phyloP scores from a whole-genome alignment of 2,797 vertebrate genomes.

The Eupleurogrammus muticus region DNA sequence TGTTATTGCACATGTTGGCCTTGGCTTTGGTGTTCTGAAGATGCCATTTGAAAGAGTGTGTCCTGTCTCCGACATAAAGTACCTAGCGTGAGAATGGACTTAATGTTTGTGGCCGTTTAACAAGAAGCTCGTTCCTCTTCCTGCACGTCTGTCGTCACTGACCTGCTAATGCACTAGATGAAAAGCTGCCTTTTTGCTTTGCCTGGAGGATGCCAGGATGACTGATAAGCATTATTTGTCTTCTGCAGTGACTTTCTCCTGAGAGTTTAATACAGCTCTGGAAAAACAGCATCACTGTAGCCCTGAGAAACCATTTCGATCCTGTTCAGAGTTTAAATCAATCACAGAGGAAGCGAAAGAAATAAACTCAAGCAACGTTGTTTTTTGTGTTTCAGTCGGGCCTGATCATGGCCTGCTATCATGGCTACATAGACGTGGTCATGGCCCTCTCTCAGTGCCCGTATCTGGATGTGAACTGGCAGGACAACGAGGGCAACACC shows the following conservation, averaged over 20 bases:
- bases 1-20: too few relatives aligned
- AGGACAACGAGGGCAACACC: constrained; percentile 97
- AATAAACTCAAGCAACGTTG: constrained; percentile 26
- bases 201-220: constrained; percentile 1
- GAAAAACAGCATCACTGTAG: neutral
- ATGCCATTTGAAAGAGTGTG: too few relatives aligned
- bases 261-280: neutral
- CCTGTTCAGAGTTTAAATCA: constrained; percentile 5
- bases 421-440: constrained; percentile 93
- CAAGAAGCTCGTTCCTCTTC: too few relatives aligned
- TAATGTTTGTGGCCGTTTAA: too few relatives aligned
- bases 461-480: constrained; percentile 95
- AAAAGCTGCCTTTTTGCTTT: constrained; percentile 1
- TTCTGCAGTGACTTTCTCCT: constrained; percentile 8
- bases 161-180: neutral
- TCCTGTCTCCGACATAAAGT: too few relatives aligned
- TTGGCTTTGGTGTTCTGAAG: too few relatives aligned
- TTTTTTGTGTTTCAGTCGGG: constrained; percentile 86
- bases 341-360: neutral
- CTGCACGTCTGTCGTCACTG: neutral
- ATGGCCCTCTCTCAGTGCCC: constrained; percentile 94
- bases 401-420: constrained; percentile 95
- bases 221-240: constrained; percentile 1
- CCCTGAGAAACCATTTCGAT: neutral
- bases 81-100: too few relatives aligned